phyloP scores from a whole-genome alignment of 2,888 invertebrate genomes.

The Mellilla xanthometata region DNA sequence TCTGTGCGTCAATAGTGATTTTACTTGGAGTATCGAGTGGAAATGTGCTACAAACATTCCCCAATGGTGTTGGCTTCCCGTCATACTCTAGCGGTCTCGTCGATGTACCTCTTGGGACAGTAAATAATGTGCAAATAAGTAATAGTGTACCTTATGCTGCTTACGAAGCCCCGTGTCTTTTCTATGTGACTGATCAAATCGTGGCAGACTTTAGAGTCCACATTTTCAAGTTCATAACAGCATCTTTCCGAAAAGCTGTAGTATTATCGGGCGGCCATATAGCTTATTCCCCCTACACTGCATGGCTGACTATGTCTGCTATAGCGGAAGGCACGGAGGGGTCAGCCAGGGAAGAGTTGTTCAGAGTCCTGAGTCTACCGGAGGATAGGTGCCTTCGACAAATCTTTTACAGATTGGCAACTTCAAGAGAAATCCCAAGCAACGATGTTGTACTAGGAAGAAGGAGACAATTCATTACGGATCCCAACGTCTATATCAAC shows the following conservation, averaged over 20 bases:
- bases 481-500: conserved; percentile 29
- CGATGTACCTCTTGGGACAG: no score
- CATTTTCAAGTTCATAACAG: not conserved
- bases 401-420: conserved; percentile 30
- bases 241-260: conserved; percentile 3
- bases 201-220: conserved; percentile 2
- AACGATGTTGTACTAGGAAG: conserved; percentile 27
- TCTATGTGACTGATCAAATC: conserved; percentile 6
- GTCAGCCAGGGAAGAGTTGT: conserved; percentile 25
- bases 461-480: conserved; percentile 31
- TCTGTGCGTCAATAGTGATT: not conserved
- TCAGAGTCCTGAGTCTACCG: conserved; percentile 32
- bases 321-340: conserved; percentile 32
- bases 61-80: no score
- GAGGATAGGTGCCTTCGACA: conserved; percentile 30
- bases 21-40: not conserved
- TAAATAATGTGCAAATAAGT: not conserved
- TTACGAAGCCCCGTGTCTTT: conserved; percentile 11
- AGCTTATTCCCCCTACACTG: conserved; percentile 36
- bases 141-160: not conserved
- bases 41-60: not conserved
- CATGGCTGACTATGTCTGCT: conserved; percentile 44
- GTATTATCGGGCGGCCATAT: conserved; percentile 31
- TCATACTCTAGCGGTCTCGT: no score
- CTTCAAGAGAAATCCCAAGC: conserved; percentile 8